These are phyloP conservation scores for Sinocyclocheilus anophthalmus DNA, from an alignment of 2,113 vertebrate species.

Conservation along the genomic window DNA sequence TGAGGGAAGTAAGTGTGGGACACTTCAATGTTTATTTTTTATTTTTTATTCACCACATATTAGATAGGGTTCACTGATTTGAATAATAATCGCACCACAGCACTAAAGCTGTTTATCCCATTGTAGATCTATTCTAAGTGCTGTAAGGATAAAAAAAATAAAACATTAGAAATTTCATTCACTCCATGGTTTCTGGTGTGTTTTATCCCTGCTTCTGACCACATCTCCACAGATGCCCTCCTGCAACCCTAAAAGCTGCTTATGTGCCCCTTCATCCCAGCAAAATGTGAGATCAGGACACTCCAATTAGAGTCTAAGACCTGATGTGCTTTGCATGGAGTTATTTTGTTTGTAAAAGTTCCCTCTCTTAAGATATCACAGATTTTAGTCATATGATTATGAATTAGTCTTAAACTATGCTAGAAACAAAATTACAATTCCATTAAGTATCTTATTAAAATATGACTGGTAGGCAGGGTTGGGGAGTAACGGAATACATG, in stretches of 20 bases:
- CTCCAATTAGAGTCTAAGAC: slow-evolving; percentile 42
- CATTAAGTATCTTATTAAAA: not conserved
- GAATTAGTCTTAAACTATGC: too few species aligned
- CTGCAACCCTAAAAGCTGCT: slow-evolving; percentile 58
- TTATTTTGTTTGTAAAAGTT: slow-evolving; percentile 31
- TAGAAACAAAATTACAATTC: not conserved
- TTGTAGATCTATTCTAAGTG: not conserved
- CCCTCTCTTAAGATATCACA: not conserved
- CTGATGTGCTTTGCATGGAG: slow-evolving; percentile 26
- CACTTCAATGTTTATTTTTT: not conserved
- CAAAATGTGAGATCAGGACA: slow-evolving; percentile 58
- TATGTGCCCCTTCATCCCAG: slow-evolving; percentile 51
- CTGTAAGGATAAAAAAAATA: not conserved
- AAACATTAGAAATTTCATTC: not conserved
- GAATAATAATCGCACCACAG: not conserved
- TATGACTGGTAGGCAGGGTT: not conserved
- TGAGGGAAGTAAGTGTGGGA: slow-evolving; percentile 44
- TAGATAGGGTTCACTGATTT: not conserved
- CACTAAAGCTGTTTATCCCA: not conserved
- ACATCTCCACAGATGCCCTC: slow-evolving; percentile 28
- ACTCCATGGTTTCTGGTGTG: slow-evolving; percentile 35
- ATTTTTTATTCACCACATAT: slow-evolving; percentile 14
- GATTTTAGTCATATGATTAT: not conserved
- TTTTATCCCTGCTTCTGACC: slow-evolving; percentile 47
- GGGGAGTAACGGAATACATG: too few species aligned